A percentile compares a stretch with the other conserved stretches of the same genome.
phyloP scores from a whole-genome alignment of 64 coral and sea anemone genomes.

The Dendronephthya gigantea region DNA sequence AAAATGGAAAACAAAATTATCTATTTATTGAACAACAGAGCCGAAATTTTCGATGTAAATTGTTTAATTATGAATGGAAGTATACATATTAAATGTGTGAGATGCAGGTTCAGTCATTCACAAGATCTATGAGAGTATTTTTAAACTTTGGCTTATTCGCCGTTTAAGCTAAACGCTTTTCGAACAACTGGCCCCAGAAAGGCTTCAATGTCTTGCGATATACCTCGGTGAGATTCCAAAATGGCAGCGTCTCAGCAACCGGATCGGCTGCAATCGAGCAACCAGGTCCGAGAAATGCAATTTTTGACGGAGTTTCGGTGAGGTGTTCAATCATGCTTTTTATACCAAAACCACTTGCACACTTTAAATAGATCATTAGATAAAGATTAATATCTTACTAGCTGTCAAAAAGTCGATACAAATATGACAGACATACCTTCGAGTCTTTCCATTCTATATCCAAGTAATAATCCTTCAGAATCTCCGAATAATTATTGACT shows the following conservation, averaged over 20 bases:
- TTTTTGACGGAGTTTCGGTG: conserved; percentile 29
- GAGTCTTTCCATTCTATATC: conserved; percentile 48
- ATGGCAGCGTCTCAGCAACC: conserved; percentile 44
- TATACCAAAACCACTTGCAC: conserved; percentile 48
- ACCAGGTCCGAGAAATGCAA: conserved; percentile 56
- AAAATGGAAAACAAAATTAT: no score
- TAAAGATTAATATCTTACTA: no score
- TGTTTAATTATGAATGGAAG: no score
- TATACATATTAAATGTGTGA: no score
- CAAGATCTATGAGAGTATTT: no score
- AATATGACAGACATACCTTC: conserved; percentile 10
- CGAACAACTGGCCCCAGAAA: no score
- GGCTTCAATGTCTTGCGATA: not conserved
- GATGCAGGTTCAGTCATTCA: no score
- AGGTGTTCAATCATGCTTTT: conserved; percentile 30
- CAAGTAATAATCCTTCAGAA: conserved; percentile 43
- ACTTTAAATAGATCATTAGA: conserved; percentile 9
- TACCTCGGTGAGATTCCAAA: conserved; percentile 25
- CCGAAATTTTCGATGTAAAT: no score
- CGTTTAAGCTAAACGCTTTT: no score
- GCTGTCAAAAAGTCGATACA: not conserved
- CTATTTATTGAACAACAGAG: no score
- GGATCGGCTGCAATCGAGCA: conserved; percentile 52
- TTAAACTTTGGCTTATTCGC: no score
- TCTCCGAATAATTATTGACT: conserved; percentile 41